phyloP scores from a whole-genome alignment of 2,888 invertebrate species.

The Meiosimyza decipiens region DNA sequence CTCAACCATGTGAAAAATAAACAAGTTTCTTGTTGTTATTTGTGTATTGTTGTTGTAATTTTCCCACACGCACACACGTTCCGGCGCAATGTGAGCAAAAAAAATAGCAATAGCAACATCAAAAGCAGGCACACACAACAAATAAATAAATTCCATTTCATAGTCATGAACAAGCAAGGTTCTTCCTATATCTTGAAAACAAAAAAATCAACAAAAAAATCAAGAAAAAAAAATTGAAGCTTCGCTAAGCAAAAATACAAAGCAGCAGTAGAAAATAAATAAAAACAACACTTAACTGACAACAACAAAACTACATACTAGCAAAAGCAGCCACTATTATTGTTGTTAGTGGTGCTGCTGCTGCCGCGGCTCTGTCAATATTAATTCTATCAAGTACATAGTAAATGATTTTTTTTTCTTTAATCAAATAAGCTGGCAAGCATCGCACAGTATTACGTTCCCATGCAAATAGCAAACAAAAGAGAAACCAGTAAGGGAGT shows the following conservation, averaged over 20 bases:
- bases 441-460: no score
- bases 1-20: no score
- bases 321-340: constrained; percentile 27
- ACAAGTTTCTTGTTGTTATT: not conserved
- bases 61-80: constrained; percentile 2
- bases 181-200: constrained; percentile 62
- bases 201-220: constrained; percentile 19
- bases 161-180: constrained; percentile 62
- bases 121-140: constrained; percentile 40
- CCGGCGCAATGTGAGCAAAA: not conserved
- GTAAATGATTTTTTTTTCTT: not conserved
- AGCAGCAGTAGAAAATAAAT: not conserved
- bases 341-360: constrained; percentile 15
- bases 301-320: constrained; percentile 36
- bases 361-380: constrained; percentile 27
- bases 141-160: constrained; percentile 57
- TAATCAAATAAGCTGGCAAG: no score
- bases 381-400: constrained; percentile 34
- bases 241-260: constrained; percentile 33
- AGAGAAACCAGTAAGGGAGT: no score
- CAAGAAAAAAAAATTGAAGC: constrained; percentile 23
- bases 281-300: constrained; percentile 24
- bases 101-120: constrained; percentile 37
- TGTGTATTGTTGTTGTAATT: not conserved
- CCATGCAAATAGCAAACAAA: no score